These are phyloP conservation scores for Tetramorium alpestre DNA, from an alignment of 1,140 invertebrate species.

Conservation along the genomic window DNA sequence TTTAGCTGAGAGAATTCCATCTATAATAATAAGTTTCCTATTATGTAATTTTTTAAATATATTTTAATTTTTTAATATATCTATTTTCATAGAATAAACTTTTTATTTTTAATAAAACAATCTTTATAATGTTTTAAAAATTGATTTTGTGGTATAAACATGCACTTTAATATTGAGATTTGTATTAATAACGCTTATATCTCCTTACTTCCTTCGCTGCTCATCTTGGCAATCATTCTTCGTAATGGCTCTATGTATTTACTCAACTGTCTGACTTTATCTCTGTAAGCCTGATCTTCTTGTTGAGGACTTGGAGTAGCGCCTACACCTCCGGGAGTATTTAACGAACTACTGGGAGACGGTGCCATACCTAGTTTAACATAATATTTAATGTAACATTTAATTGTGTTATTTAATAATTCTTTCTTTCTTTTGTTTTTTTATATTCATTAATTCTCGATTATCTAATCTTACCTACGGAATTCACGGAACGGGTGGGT, in stretches of 20 bases:
- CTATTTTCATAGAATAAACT: neutral
- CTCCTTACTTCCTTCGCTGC: conserved; percentile 91
- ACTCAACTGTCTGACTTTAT: conserved; percentile 96
- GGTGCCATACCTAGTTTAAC: conserved; percentile 88
- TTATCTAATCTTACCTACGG: conserved; percentile 75
- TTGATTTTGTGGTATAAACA: neutral
- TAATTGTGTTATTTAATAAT: conserved; percentile 3
- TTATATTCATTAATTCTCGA: conserved; percentile 29
- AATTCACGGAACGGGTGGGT: conserved; percentile 84
- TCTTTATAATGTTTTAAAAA: neutral
- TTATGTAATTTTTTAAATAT: neutral
- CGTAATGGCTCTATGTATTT: conserved; percentile 97
- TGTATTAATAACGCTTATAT: neutral
- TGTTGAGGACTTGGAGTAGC: conserved; percentile 90
- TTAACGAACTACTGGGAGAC: conserved; percentile 92
- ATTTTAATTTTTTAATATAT: neutral
- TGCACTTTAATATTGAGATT: neutral
- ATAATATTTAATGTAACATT: neutral
- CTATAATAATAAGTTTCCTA: neutral
- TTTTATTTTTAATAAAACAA: neutral
- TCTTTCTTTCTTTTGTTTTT: neutral
- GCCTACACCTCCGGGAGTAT: conserved; percentile 91
- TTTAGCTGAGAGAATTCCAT: neutral
- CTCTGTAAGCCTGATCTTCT: conserved; percentile 96
- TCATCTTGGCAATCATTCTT: conserved; percentile 94